These are phyloP conservation scores for Aethina tumida DNA, from an alignment of 1,140 invertebrate genomes.

Conservation along the genomic window DNA sequence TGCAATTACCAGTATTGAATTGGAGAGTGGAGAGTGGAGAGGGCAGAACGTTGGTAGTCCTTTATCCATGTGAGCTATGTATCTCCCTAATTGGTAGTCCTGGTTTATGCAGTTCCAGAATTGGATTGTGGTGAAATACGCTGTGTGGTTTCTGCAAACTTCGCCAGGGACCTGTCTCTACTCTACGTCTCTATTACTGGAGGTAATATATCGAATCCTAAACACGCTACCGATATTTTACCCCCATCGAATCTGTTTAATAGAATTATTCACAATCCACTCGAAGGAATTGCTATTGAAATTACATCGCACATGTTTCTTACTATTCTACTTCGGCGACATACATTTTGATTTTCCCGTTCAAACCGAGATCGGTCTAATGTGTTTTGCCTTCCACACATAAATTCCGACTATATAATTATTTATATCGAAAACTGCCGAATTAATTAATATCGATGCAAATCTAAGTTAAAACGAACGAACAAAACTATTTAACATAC, in stretches of 20 bases:
- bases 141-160: slow-evolving; percentile 35
- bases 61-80: slow-evolving; percentile 31
- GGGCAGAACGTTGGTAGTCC: no score
- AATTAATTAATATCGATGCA: no score
- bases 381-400: no score
- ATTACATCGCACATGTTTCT: slow-evolving; percentile 22
- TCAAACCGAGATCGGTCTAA: no score
- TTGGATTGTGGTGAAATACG: slow-evolving; percentile 37
- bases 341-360: slow-evolving; percentile 13
- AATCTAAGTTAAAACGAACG: no score
- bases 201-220: slow-evolving; percentile 33
- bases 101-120: slow-evolving; percentile 35
- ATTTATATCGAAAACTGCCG: no score
- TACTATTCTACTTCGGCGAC: slow-evolving; percentile 9
- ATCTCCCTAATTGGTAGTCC: slow-evolving; percentile 34
- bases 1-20: slow-evolving; percentile 17
- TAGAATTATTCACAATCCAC: slow-evolving; percentile 29
- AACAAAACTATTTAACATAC: no score
- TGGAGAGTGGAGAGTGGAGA: slow-evolving; percentile 9
- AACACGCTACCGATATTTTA: slow-evolving; percentile 28
- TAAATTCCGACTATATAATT: no score
- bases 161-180: slow-evolving; percentile 30
- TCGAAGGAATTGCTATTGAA: slow-evolving; percentile 25
- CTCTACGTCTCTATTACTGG: slow-evolving; percentile 31
- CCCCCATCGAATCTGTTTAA: slow-evolving; percentile 29